Percentiles rank a stretch among this genome's conserved stretches.
phyloP scores from a whole-genome alignment of 2,113 vertebrate species.

The Nesogale talazaci region DNA sequence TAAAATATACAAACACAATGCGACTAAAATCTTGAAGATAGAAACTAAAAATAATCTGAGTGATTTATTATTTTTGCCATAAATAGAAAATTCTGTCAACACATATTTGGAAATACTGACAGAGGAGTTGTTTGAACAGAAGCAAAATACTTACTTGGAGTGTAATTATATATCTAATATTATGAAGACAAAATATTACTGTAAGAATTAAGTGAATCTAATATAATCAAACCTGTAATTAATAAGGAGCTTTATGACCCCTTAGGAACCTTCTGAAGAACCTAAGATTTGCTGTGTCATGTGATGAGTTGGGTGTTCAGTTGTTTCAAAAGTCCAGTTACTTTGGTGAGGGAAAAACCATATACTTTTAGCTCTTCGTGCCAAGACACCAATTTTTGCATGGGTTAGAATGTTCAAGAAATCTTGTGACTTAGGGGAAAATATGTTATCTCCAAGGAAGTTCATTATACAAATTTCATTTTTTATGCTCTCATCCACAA shows the following conservation, averaged over 20 bases:
- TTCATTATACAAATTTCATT: background rate
- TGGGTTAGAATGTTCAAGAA: background rate
- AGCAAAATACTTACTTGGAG: background rate
- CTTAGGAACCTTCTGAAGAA: background rate
- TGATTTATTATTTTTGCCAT: background rate
- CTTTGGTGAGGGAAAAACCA: background rate
- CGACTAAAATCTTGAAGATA: background rate
- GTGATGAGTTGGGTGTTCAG: background rate
- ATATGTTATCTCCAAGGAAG: background rate
- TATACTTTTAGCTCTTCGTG: background rate
- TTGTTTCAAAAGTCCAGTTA: background rate
- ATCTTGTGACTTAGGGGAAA: background rate
- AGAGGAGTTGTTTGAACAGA: background rate
- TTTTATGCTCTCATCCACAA: background rate
- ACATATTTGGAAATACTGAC: background rate
- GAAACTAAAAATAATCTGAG: background rate
- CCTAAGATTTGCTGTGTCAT: background rate
- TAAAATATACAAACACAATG: background rate
- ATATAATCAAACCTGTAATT: background rate
- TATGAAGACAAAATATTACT: background rate
- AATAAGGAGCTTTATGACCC: background rate
- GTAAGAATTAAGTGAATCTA: background rate
- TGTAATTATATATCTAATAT: background rate
- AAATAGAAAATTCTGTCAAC: background rate
- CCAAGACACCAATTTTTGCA: background rate